These are phyloP conservation scores for Plectrocnemia conspersa DNA, from an alignment of 1,140 invertebrate genomes.

Conservation along the genomic window DNA sequence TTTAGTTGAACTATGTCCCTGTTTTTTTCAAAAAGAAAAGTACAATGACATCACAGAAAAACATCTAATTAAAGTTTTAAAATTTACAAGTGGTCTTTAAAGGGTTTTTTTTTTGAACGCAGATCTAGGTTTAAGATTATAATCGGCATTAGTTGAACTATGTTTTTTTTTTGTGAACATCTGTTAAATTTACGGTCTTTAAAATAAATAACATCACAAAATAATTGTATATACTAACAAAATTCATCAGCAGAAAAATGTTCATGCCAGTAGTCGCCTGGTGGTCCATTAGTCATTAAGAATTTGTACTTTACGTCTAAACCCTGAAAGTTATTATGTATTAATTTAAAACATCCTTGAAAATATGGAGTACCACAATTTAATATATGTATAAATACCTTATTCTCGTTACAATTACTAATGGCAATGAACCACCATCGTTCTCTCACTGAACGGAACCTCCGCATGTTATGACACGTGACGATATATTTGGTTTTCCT, in stretches of 20 bases:
- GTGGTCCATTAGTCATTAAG: conserved; percentile 75
- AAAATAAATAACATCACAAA: too few species aligned
- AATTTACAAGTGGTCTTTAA: too few species aligned
- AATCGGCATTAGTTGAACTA: too few species aligned
- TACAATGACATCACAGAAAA: too few species aligned
- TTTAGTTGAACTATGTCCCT: too few species aligned
- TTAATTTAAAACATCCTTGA: conserved; percentile 6
- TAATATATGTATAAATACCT: conserved; percentile 44
- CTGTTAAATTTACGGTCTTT: too few species aligned
- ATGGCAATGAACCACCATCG: conserved; percentile 76
- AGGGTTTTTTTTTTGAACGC: too few species aligned
- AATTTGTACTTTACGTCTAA: conserved; percentile 66
- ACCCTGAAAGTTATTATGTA: conserved; percentile 49
- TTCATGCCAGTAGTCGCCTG: conserved; percentile 71
- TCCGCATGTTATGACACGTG: conserved; percentile 55
- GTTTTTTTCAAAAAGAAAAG: too few species aligned
- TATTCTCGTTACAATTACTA: conserved; percentile 63
- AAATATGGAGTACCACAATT: background rate
- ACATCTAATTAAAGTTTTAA: too few species aligned
- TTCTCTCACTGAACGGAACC: conserved; percentile 63
- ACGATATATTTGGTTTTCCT: conserved; percentile 42
- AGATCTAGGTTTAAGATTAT: too few species aligned
- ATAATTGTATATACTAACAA: conserved; percentile 58
- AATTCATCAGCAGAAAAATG: conserved; percentile 92
- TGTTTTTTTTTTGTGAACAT: too few species aligned